Base-by-base conservation (phyloP, 2,113 vertebrate genomes). In the Pterocles gutturalis region DNA sequence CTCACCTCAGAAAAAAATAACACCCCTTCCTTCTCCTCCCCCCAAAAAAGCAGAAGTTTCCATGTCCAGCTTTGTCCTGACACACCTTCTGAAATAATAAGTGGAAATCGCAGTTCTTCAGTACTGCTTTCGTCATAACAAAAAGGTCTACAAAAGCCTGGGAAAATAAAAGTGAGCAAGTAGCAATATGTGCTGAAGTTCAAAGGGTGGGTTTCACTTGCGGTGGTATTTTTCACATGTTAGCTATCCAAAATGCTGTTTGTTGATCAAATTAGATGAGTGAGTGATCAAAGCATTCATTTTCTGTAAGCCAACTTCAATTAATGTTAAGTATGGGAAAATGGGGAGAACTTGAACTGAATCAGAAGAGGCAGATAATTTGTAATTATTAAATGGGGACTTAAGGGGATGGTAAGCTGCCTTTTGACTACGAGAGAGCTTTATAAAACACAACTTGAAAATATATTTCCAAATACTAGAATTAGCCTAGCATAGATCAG, bases 51-150 rank as follows among this genome's bases (percentile, higher is more conserved):
- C 36, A 69, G 51, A 58, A 87, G 1, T 97, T 96, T 93, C 88
- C 93, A 87, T 5, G 4, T 97, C 93, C 2, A 9, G 49, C 25
- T 96, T 61, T 92, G 66, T 62, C 10, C n/a, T 0, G 3, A 48
- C 88, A 90, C 91, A 55, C 87, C 95, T 93, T 95, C 85, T 94
- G 75, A 71, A 95, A 97, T 96, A 96, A 94, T 97, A 87, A 89
- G 46, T 57, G 96, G 95, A 97, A 97, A 92, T 94, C 61, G 16
- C 19, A 66, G 29, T 65, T 73, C 57, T 80, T 85, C 73, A 77
- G n/a, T n/a, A 6, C 70, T 64, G 75, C 77, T 92, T 73, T 83
- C 1, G 12, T 93, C 65, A 75, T 28, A 46, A 58, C 13, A 28
- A 45, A 90, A 92, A 43, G 12, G 18, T 69, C 43, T 49, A 3